Evolutionary conservation across 2,888 invertebrate genomes (phyloP).

Genomic region (Xylocampa areola): DNA sequence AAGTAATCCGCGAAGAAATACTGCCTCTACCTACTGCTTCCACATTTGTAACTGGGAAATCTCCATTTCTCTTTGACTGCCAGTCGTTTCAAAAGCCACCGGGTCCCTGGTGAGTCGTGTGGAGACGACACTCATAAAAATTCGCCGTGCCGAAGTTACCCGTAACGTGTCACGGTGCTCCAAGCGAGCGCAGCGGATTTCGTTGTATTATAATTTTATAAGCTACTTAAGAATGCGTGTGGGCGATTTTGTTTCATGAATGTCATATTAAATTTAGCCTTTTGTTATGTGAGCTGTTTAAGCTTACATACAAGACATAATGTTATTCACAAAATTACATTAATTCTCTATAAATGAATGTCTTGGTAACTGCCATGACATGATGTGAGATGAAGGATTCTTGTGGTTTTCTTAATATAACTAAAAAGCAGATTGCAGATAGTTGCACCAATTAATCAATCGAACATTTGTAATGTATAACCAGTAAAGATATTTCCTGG

Average conservation of each 20-base stretch:
- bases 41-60: conserved; percentile 88
- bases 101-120: conserved; percentile 84
- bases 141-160: conserved; percentile 81
- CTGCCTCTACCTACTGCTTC: conserved; percentile 82
- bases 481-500: too few species aligned
- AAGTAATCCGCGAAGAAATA: conserved; percentile 88
- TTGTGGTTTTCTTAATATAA: too few species aligned
- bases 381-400: too few species aligned
- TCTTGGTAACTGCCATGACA: too few species aligned
- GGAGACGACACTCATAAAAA: conserved; percentile 86
- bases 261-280: conserved; percentile 33
- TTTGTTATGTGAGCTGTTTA: conserved; percentile 24
- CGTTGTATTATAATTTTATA: conserved; percentile 76
- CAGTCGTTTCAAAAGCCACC: conserved; percentile 85
- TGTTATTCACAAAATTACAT: too few species aligned
- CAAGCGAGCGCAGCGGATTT: conserved; percentile 68
- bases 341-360: too few species aligned
- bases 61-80: conserved; percentile 88
- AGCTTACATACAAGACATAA: too few species aligned
- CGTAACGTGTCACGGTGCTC: conserved; percentile 72
- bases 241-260: conserved; percentile 29
- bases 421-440: too few species aligned
- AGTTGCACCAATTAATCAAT: too few species aligned
- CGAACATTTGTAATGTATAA: too few species aligned
- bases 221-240: conserved; percentile 57